A percentile compares a stretch with the other conserved stretches of the same genome.
phyloP scores from a whole-genome alignment of 2,888 invertebrate genomes.

The Craniophora ligustri region DNA sequence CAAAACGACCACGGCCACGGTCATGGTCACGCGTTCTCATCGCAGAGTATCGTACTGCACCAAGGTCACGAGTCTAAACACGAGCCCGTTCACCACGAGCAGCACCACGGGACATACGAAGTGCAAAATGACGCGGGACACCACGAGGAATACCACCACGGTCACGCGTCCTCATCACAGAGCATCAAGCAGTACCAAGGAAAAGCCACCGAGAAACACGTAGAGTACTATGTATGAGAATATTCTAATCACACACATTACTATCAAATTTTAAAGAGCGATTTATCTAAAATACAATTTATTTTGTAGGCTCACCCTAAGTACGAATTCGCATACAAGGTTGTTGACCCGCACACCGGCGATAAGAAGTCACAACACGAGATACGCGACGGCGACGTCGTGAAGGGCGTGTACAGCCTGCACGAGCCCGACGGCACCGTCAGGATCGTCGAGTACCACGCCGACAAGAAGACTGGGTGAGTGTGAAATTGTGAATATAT shows the following conservation, averaged over 20 bases:
- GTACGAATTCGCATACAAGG: conserved; percentile 82
- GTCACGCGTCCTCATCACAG: conserved; percentile 54
- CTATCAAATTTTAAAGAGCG: background rate
- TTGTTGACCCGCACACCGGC: conserved; percentile 83
- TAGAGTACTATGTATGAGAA: conserved; percentile 58
- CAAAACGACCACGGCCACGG: conserved; percentile 40
- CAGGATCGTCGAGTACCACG: conserved; percentile 81
- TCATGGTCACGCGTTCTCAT: conserved; percentile 56
- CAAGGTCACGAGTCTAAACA: conserved; percentile 48
- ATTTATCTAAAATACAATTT: background rate
- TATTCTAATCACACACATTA: background rate
- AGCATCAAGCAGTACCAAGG: conserved; percentile 59
- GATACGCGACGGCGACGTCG: conserved; percentile 85
- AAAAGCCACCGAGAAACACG: conserved; percentile 48
- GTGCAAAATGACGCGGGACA: conserved; percentile 11
- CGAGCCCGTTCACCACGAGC: conserved; percentile 17
- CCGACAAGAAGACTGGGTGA: conserved; percentile 70
- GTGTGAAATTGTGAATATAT: no score
- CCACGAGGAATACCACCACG: conserved; percentile 20
- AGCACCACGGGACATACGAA: conserved; percentile 10
- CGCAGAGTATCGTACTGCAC: conserved; percentile 66
- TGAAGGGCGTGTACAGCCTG: conserved; percentile 87
- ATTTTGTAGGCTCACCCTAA: conserved; percentile 71
- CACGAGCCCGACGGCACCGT: conserved; percentile 79
- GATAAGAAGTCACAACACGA: conserved; percentile 85